Conservation (phyloP, 2,888 invertebrate species). For the Diabrotica balteata region DNA sequence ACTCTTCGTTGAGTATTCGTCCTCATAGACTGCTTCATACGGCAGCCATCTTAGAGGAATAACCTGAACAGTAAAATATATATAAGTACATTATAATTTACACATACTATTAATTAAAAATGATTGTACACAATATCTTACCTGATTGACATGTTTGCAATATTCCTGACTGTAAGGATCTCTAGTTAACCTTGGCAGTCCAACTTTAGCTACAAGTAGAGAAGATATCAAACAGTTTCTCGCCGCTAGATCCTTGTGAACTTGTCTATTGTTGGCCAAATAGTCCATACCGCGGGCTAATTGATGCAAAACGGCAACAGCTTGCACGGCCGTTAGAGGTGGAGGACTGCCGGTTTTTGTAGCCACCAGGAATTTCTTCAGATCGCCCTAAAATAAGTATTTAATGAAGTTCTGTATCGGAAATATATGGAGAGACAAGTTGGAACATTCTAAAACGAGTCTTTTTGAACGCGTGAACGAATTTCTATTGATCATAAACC, state of each 20-base stretch:
- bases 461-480: too few relatives aligned
- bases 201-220: constrained; percentile 82
- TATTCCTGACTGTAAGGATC: constrained; percentile 92
- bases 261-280: constrained; percentile 74
- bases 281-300: constrained; percentile 85
- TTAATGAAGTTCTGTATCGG: too few relatives aligned
- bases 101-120: too few relatives aligned
- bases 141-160: constrained; percentile 82
- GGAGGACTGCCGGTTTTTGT: constrained; percentile 65
- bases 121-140: constrained; percentile 44
- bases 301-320: constrained; percentile 74
- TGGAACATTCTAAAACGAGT: too few relatives aligned
- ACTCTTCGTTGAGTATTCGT: constrained; percentile 90
- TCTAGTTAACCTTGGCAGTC: constrained; percentile 78
- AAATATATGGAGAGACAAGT: too few relatives aligned
- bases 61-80: constrained; percentile 62
- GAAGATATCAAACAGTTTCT: constrained; percentile 90
- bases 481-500: too few relatives aligned
- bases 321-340: constrained; percentile 73
- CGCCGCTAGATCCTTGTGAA: constrained; percentile 92
- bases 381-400: constrained; percentile 73
- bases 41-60: constrained; percentile 92
- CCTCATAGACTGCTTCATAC: constrained; percentile 86
- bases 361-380: constrained; percentile 86
- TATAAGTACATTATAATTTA: too few relatives aligned